Base-by-base conservation (phyloP, 2,113 vertebrate species). In the Onychostoma macrolepis region DNA sequence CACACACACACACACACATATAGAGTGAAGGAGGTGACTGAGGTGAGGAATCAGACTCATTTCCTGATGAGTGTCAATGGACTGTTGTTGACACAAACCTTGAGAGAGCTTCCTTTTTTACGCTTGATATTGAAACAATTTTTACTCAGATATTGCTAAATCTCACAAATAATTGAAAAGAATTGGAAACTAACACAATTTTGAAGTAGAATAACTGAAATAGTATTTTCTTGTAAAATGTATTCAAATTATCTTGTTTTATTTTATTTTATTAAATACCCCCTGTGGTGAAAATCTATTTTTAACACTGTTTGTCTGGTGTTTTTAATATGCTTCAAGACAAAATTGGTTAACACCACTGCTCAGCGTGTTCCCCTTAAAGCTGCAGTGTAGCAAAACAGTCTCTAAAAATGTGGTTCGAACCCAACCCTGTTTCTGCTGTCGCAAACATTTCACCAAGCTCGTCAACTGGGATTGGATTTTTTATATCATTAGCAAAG, bases 51-150 rank as follows among this genome's bases (percentile, higher is more conserved):
- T 24, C 4, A 56, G 83, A 69, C 87, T 91, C 61, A 83, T 88
- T 90, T 90, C 77, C 87, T 84, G 83, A 65, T 79, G 78, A 85
- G 58, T 83, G 83, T 63, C 79, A 28, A 74, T 4, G 21, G 63
- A 85, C n/a, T 38, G 56, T 1, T 45, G 41, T 72, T 80, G 69
- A 81, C 85, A 13, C 33, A 56, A 33, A 71, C 76, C 76, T 17
- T 53, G 78, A 63, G 56, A 41, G 1, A 41, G n/a, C 12, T 48
- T 36, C 10, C 3, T 88, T 48, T 53, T 53, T 26, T 53, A 61
- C 21, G 56, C 56, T 61, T 61, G 56, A 24, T 61, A 10, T 61
- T 2, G 8, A 58, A 58, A 58, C 56, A 61, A 61, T 61, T n/a
- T 4, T n/a, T 24, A n/a, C 56, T 61, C 24, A 58, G 56, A 58